Conservation (phyloP, 2,797 vertebrate species). For the Oceanodroma leucorhoa region DNA sequence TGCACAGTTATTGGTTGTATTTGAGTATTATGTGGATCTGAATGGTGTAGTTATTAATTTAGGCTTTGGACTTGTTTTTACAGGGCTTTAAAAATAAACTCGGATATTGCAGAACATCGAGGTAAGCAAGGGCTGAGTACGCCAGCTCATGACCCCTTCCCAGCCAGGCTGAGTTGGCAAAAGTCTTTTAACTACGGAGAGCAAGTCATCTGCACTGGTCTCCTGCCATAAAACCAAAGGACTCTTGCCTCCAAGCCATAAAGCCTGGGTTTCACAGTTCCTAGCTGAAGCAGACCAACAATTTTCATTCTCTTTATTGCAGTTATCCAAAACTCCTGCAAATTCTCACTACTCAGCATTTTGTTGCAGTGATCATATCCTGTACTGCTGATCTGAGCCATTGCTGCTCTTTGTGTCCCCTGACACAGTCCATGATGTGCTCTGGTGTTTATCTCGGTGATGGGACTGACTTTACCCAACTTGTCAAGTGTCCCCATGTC, state of each 20-base stretch:
- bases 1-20: neutral
- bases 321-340: neutral
- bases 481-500: neutral
- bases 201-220: neutral
- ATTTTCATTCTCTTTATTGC: neutral
- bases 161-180: neutral
- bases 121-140: neutral
- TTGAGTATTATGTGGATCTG: neutral
- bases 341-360: neutral
- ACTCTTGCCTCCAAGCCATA: neutral
- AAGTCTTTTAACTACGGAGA: neutral
- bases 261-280: neutral
- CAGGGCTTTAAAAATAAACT: neutral
- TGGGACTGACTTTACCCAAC: neutral
- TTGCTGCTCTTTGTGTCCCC: neutral
- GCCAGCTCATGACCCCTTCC: neutral
- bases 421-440: neutral
- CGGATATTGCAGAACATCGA: neutral
- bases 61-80: neutral
- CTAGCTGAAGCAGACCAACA: neutral
- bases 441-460: neutral
- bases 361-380: neutral
- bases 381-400: neutral
- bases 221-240: neutral
- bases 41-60: constrained; percentile 12